Base-by-base conservation (phyloP, 2,888 invertebrate species). In the Notocelia uddmanniana region DNA sequence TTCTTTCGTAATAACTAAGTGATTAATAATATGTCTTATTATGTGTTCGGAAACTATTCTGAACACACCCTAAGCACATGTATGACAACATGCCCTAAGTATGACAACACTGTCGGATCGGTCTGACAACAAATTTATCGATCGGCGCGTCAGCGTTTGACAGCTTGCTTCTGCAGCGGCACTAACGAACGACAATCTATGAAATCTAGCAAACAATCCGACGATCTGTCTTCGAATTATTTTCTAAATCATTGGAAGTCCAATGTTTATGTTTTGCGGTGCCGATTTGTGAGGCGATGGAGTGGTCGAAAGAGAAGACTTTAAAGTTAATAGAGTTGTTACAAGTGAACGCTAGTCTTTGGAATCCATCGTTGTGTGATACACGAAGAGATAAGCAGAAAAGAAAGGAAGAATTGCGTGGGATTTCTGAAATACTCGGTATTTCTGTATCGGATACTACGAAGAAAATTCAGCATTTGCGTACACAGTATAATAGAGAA, bases 401-500 rank as follows among this genome's bases (percentile, higher is more conserved):
- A 77, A 88, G 93, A 11, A 90, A 87, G 73, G 91, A 91, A 68
- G 92, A 92, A 75, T 77, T 93, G 70, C 85, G 90, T 0, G 82
- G 82, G n/a, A 92, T 93, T 76, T 84, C 93, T 0, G 88, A 88
- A 23, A 80, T 88, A 67, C 83, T 93, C 19, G 86, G 85, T 9
- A 86, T 93, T 74, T 86, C 83, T 77, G 87, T 85, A 26, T 88
- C 91, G 5, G 95, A 95, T 76, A 88, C 93, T 31, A 95, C 95
- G 1, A 95, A 95, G 78, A 95, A 95, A 76, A 95, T 95, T 66
- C 95, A 95, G 75, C 95, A 95, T 73, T 84, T 95, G 50, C 89
- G 95, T 5, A 95, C 95, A 0, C 95, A 95, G 74, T 95, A 95
- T 76, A 95, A 95, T 77, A 91, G 95, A 8, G 95, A 95, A 77